Percentiles rank a stretch among this genome's conserved stretches.
These are phyloP conservation scores for Helobdella robusta DNA, from an alignment of 2,888 invertebrate genomes.

Conservation along the genomic window DNA sequence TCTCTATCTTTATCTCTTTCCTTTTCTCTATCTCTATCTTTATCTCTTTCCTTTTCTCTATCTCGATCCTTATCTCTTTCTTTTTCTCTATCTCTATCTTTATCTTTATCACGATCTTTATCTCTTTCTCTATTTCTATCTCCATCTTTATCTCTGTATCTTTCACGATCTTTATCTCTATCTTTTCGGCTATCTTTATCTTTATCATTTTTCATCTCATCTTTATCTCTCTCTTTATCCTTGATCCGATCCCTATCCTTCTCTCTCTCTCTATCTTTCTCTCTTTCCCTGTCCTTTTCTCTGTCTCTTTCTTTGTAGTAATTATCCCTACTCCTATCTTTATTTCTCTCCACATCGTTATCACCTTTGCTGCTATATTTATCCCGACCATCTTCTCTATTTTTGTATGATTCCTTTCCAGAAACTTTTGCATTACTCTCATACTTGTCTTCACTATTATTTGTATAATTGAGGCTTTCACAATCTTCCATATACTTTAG, in stretches of 20 bases:
- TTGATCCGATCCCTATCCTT: conserved; percentile 6
- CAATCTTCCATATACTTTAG: too few species aligned
- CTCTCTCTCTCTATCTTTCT: conserved; percentile 6
- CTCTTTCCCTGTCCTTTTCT: conserved; percentile 23
- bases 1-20: not conserved
- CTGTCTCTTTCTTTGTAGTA: conserved; percentile 22
- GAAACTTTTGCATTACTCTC: conserved; percentile 23
- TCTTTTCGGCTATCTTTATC: not conserved
- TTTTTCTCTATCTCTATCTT: not conserved
- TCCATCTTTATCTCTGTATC: not conserved
- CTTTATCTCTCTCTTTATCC: not conserved
- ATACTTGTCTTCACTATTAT: conserved; percentile 24
- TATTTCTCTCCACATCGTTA: not conserved
- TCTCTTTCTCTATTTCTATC: not conserved
- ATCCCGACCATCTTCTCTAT: conserved; percentile 16
- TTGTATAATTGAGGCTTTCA: conserved; percentile 27
- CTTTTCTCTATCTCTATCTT: not conserved
- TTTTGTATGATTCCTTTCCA: conserved; percentile 13
- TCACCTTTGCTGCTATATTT: conserved; percentile 12
- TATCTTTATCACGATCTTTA: not conserved
- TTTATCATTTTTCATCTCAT: not conserved
- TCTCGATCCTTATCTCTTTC: not conserved
- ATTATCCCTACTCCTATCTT: conserved; percentile 1
- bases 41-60: not conserved
- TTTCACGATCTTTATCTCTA: not conserved